Evolutionary conservation across 1,140 invertebrate species (phyloP).

Genomic region (Campoletis sonorensis): DNA sequence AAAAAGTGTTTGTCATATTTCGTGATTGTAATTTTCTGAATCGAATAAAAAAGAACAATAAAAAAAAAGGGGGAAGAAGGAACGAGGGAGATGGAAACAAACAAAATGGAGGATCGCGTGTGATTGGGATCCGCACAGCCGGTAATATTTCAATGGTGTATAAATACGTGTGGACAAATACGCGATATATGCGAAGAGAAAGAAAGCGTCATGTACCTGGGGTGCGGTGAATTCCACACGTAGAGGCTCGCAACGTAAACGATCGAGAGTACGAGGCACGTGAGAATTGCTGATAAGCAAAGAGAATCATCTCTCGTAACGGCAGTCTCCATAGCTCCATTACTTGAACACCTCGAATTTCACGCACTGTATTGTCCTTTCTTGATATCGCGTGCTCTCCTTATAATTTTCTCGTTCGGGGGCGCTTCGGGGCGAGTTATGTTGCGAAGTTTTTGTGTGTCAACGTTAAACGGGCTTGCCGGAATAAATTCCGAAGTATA

Average conservation of each 20-base stretch:
- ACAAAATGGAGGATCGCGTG: conserved; percentile 28
- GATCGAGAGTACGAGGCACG: conserved; percentile 84
- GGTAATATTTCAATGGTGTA: neutral
- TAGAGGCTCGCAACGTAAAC: conserved; percentile 90
- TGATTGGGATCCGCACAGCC: conserved; percentile 15
- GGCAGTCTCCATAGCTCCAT: conserved; percentile 71
- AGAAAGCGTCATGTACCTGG: conserved; percentile 78
- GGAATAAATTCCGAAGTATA: conserved; percentile 3
- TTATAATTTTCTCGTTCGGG: neutral
- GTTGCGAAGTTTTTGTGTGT: neutral
- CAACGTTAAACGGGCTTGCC: neutral
- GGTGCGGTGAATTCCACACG: conserved; percentile 85
- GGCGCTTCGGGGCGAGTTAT: conserved; percentile 1
- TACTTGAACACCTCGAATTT: conserved; percentile 54
- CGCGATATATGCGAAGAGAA: neutral
- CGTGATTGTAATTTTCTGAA: neutral
- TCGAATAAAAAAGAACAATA: neutral
- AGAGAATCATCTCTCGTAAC: conserved; percentile 62
- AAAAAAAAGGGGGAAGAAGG: neutral
- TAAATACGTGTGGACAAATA: neutral
- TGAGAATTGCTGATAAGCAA: conserved; percentile 73
- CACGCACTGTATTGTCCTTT: neutral
- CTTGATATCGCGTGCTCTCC: conserved; percentile 33
- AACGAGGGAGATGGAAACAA: neutral
- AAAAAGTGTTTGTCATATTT: neutral